Evolutionary conservation across 1,140 invertebrate genomes (phyloP).

Genomic region (Heliconius melpomene): DNA sequence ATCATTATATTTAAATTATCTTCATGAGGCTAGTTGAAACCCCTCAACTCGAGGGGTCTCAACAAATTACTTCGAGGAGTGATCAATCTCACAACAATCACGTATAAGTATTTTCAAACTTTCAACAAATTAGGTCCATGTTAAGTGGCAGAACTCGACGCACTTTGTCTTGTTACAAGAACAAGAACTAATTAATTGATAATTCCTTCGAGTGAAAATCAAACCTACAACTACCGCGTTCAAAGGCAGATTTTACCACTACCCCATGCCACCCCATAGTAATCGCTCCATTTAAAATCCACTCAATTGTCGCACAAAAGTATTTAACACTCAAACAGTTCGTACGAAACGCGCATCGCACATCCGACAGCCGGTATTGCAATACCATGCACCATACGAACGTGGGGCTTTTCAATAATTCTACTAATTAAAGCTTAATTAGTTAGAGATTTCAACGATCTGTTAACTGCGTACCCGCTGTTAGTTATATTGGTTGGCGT

Average conservation of each 20-base stretch:
- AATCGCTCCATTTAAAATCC: background rate
- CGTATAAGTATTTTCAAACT: no score
- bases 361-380: background rate
- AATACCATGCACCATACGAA: background rate
- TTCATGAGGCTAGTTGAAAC: no score
- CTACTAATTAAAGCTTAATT: slow-evolving; percentile 6
- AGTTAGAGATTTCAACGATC: slow-evolving; percentile 11
- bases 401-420: slow-evolving; percentile 6
- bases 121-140: no score
- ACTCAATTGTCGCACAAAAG: background rate
- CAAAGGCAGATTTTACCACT: background rate
- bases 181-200: background rate
- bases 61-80: no score
- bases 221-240: background rate
- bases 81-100: no score
- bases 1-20: no score
- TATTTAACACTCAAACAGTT: background rate
- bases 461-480: background rate
- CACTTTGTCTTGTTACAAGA: no score
- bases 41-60: no score
- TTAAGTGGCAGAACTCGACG: no score
- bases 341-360: background rate
- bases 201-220: background rate
- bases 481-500: background rate
- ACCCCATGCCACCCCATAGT: background rate